Evolutionary conservation across 2,797 vertebrate species (phyloP), one percentile per base, ranked within the genome.

Genomic region (Mus minutoides): DNA sequence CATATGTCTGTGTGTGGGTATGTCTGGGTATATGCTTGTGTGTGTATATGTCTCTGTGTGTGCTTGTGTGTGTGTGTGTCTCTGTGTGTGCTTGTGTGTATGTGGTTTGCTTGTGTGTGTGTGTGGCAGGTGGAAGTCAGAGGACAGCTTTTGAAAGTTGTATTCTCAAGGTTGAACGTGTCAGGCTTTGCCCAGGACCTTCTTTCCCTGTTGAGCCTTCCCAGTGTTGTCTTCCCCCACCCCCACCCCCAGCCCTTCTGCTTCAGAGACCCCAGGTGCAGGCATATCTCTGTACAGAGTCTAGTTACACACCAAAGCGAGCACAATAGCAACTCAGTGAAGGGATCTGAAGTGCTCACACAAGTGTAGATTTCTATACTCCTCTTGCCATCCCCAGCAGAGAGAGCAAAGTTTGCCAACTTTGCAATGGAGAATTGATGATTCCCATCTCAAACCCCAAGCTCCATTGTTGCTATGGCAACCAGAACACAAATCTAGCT

Each of bases 401-500:
- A 91, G 34, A 6, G 12, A 91, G 67, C 54, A 96, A 58, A 43
- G 11, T 56, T 54, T 26, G 37, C 60, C 76, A 93, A 62, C 12
- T 87, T 86, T 92, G 52, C 46, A 56, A 2, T 9, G 43, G 75
- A 89, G 80, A 94, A 87, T 24, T 46, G 58, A 43, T 11, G 71
- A 54, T 54, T 87, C 34, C 22, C 64, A 43, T 80, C 43, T 54
- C 40, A 78, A 52, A 26, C 93, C 29, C 31, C 83, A 88, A 92
- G 31, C 29, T 43, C 7, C 3, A 4, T 3, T 86, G 73, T 91
- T 91, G 52, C 13, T 73, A 58, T 11, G 22, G 29, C 46, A 93
- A 82, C 56, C 40, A 88, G 83, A 84, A 69, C 52, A 80, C 52
- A 89, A 80, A 94, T 83, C 91, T 84, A 83, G 31, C n/a, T 84